These are phyloP conservation scores for Corydoras maculifer DNA, from an alignment of 2,113 vertebrate species.

Conservation along the genomic window DNA sequence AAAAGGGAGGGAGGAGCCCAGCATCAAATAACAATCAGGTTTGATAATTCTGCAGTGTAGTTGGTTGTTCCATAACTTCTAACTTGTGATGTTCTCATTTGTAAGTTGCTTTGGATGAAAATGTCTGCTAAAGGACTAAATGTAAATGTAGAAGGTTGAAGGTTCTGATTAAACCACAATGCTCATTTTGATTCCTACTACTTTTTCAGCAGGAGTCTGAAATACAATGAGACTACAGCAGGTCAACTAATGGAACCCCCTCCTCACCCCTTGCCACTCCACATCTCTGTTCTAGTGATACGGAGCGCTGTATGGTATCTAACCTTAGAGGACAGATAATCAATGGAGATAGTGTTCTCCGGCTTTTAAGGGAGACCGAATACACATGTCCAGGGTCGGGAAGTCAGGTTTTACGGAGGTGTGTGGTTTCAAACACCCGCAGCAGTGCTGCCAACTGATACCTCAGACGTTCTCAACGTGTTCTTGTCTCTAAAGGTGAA, in stretches of 20 bases:
- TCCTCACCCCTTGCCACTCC: background rate
- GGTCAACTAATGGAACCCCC: background rate
- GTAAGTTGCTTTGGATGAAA: too few relatives aligned
- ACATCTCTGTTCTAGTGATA: conserved; percentile 12
- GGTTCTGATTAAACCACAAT: background rate
- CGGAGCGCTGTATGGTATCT: conserved; percentile 21
- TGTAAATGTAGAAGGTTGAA: background rate
- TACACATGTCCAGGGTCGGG: conserved; percentile 46
- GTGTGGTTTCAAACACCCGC: background rate
- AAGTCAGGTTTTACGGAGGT: conserved; percentile 16
- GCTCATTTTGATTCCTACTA: background rate
- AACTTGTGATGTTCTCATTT: too few relatives aligned
- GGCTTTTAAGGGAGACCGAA: conserved; percentile 62
- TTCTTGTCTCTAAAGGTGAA: too few relatives aligned
- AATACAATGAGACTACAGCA: background rate
- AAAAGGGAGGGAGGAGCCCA: too few relatives aligned
- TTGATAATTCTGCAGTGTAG: too few relatives aligned
- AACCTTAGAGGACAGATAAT: conserved; percentile 66
- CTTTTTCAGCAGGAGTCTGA: background rate
- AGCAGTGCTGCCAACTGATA: too few relatives aligned
- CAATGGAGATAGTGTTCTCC: conserved; percentile 64
- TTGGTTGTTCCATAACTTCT: too few relatives aligned
- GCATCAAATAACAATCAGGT: too few relatives aligned
- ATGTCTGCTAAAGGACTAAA: too few relatives aligned
- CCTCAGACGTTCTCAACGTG: too few relatives aligned